Evolutionary conservation across 1,140 invertebrate genomes (phyloP), one percentile per base, ranked within the genome.

Genomic region (Harlomillsia oculata): DNA sequence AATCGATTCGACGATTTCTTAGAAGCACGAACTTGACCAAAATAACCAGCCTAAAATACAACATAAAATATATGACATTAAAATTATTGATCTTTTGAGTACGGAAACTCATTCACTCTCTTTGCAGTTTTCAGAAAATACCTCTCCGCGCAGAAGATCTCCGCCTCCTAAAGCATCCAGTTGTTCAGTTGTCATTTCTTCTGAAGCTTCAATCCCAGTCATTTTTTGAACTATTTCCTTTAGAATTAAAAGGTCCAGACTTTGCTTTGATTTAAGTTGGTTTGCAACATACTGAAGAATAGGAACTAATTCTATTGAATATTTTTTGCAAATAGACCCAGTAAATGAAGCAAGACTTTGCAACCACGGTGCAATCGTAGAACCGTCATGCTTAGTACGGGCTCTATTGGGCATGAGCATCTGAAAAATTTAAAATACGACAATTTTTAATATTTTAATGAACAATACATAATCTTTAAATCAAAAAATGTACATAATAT

Each of bases 171-270:
- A 87, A 1, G 94, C 92, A 68, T 95, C 89, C 39, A 99, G 70
- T 74, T 99, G 95, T 69, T 98, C 93, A 32, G 84, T 76, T 1
- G 95, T 99, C 77, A 97, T 87, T 74, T 97, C 93, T 72, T 97
- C 92, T 6, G 86, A 83, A 5, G 93, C 85, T 76, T 99, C 96
- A 58, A 99, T 92, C 2, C 96, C 96, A 13, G 93, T 88, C 94
- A 99, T 98, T 78, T 97, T 99, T 74, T 97, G 91, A 51, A 99
- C 88, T 64, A 99, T 89, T 75, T 99, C 97, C 72, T 97, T 92
- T 40, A 99, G 72, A 64, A 99, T 85, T 21, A 99, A 74, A 58
- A 99, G 75, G 76, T 97, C 93, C 72, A 94, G 80, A 74, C 88
- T 96, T 74, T 97, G 95, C 63, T 91, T 87, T 26, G 87, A 84